Base-by-base conservation (phyloP, 2,888 invertebrate species). In the Coenonympha arcania region DNA sequence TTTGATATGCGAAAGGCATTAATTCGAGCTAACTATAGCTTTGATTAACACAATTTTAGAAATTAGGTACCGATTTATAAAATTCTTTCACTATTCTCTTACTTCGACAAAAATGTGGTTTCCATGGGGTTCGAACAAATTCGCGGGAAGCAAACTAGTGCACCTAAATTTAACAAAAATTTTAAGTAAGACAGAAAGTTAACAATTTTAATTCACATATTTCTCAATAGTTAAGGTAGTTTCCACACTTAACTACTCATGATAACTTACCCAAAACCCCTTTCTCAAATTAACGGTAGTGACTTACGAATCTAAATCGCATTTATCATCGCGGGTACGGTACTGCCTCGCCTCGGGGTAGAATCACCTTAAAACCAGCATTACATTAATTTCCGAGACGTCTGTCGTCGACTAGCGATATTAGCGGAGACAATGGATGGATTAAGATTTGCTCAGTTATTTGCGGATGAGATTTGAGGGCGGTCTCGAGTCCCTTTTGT, bases 401-500 rank as follows among this genome's bases (percentile, higher is more conserved):
- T 74, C 74, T 79, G 79, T 58, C 61, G 50, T 57, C 62, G 72
- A 73, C 69, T 68, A 70, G 71, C 70, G 62, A 71, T 75, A 73
- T 76, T 71, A 75, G 71, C 66, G 58, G 52, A 66, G 67, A 74
- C 71, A 72, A 69, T 68, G 63, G 65, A 48, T 41, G 75, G 75
- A 79, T 79, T 78, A 79, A 82, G 83, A 80, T 80, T 73, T 76
- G 70, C 71, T 67, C 63, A 73, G 79, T 78, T 79, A 79, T 81
- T 80, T 78, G 73, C 63, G 68, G 76, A 79, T 73, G 76, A 79
- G 74, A 75, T 77, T 74, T 69, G 71, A 70, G 68, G 61, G 64
- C 60, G 59, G 62, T 69, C 71, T 70, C 69, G 47, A 43, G 46
- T 64, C 59, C 60, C 48, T 46, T 52, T 56, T 56, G 56, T 56